Conservation (phyloP, 2,888 invertebrate species). For the Amphipyra berbera region DNA sequence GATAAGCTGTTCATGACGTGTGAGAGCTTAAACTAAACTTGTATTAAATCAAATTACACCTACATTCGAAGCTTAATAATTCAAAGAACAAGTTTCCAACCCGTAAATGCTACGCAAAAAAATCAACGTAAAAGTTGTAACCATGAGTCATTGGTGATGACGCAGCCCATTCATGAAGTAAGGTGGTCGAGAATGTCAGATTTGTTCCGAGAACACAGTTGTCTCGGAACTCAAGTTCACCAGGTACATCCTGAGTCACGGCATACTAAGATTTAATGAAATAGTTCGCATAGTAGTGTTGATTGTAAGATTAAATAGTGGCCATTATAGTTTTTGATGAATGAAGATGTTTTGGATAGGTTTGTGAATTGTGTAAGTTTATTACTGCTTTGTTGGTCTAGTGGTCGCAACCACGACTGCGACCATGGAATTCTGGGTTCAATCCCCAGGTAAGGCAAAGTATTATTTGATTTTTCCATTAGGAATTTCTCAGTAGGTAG, state of each 20-base stretch:
- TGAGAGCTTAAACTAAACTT: not conserved
- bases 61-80: not conserved
- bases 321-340: conserved; percentile 17
- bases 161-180: conserved; percentile 66
- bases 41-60: conserved; percentile 11
- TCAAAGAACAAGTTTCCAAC: conserved; percentile 31
- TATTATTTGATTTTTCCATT: too few species aligned
- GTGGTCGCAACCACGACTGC: too few species aligned
- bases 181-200: conserved; percentile 64
- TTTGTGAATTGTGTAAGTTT: too few species aligned
- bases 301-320: conserved; percentile 10
- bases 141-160: conserved; percentile 66
- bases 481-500: too few species aligned
- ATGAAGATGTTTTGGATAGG: conserved; percentile 13
- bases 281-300: conserved; percentile 23
- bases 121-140: conserved; percentile 57
- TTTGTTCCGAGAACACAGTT: conserved; percentile 65
- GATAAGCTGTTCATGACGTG: not conserved
- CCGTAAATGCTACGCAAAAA: conserved; percentile 35
- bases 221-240: conserved; percentile 56
- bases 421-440: too few species aligned
- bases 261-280: conserved; percentile 29
- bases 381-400: too few species aligned
- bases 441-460: too few species aligned
- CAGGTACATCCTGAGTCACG: conserved; percentile 55